Conservation (phyloP, 1,140 invertebrate genomes). For the Neodiprion pinetum region DNA sequence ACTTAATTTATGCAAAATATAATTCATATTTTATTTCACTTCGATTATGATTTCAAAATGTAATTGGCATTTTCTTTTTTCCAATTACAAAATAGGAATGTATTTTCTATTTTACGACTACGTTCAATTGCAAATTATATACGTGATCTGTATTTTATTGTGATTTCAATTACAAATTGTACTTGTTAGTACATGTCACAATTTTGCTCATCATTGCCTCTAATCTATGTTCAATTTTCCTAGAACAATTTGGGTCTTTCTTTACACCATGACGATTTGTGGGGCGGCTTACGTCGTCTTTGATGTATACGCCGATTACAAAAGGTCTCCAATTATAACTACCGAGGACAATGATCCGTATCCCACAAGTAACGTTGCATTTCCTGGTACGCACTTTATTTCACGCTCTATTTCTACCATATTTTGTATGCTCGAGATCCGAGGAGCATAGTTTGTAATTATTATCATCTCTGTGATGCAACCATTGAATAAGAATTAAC, state of each 20-base stretch:
- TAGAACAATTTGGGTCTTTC: slow-evolving; percentile 41
- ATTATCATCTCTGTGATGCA: slow-evolving; percentile 18
- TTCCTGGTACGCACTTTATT: slow-evolving; percentile 38
- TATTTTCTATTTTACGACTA: too few relatives aligned
- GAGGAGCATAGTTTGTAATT: slow-evolving; percentile 22
- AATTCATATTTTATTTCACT: too few relatives aligned
- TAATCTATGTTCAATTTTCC: background rate
- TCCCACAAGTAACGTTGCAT: slow-evolving; percentile 31
- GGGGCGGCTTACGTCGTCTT: slow-evolving; percentile 32
- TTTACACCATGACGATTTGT: slow-evolving; percentile 33
- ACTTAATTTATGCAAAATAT: too few relatives aligned
- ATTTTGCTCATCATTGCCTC: background rate
- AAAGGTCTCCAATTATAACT: slow-evolving; percentile 35
- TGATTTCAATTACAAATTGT: too few relatives aligned
- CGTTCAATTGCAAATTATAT: too few relatives aligned
- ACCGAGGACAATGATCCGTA: slow-evolving; percentile 40
- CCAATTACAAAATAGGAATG: too few relatives aligned
- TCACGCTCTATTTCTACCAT: slow-evolving; percentile 7
- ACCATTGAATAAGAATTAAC: background rate
- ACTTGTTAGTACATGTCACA: too few relatives aligned
- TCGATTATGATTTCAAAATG: too few relatives aligned
- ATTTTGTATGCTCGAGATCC: slow-evolving; percentile 21
- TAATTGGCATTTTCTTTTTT: too few relatives aligned
- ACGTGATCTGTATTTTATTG: too few relatives aligned
- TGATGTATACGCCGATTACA: slow-evolving; percentile 28